These are phyloP conservation scores for Anomalospiza imberbis DNA, from an alignment of 2,797 vertebrate species.

Conservation along the genomic window DNA sequence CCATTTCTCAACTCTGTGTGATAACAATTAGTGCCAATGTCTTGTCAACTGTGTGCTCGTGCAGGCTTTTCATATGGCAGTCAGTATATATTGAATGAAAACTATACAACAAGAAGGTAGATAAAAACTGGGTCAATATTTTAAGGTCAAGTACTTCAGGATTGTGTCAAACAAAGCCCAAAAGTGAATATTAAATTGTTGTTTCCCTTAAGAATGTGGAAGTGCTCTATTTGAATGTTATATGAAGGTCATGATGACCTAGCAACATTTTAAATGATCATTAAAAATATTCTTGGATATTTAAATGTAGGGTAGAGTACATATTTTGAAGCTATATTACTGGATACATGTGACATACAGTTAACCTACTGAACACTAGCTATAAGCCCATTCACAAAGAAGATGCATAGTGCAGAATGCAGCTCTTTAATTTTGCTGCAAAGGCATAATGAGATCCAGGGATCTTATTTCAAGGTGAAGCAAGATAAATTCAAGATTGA, in stretches of 20 bases:
- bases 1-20: not conserved
- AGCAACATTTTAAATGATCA: not conserved
- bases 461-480: constrained; percentile 28
- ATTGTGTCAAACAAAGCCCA: not conserved
- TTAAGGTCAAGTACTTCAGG: constrained; percentile 12
- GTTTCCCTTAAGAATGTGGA: not conserved
- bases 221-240: not conserved
- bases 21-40: constrained; percentile 41
- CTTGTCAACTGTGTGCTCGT: constrained; percentile 10
- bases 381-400: not conserved
- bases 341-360: not conserved
- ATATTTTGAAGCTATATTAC: not conserved
- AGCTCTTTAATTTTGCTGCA: constrained; percentile 3
- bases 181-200: not conserved
- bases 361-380: not conserved
- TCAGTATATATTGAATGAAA: not conserved
- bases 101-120: not conserved
- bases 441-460: not conserved
- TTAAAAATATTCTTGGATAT: not conserved
- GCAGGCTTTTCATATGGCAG: not conserved
- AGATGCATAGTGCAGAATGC: not conserved
- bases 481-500: constrained; percentile 19
- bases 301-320: not conserved
- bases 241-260: not conserved
- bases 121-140: constrained; percentile 21